Percentiles rank a stretch among this genome's conserved stretches.
These are phyloP conservation scores for Timandra comae DNA, from an alignment of 2,888 invertebrate species.

Conservation along the genomic window DNA sequence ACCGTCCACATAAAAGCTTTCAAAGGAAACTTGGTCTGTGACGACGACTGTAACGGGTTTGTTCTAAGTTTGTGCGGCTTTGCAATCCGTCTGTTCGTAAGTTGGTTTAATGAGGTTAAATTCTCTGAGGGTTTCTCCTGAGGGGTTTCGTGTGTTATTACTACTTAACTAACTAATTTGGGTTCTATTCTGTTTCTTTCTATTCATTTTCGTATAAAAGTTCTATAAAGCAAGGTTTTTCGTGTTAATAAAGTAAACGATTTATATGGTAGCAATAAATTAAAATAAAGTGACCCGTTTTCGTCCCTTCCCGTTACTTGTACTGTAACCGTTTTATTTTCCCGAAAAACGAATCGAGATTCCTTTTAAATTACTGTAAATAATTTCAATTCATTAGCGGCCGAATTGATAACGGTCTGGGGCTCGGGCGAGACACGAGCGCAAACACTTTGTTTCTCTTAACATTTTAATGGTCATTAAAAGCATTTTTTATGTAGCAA, in stretches of 20 bases:
- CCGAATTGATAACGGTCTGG: constrained; percentile 10
- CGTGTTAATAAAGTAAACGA: no score
- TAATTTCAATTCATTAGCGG: constrained; percentile 13
- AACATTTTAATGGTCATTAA: constrained; percentile 22
- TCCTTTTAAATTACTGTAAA: background rate
- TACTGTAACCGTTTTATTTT: constrained; percentile 3
- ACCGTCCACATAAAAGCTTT: background rate
- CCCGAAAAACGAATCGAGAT: constrained; percentile 5
- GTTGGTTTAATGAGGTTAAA: constrained; percentile 18
- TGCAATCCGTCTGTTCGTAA: constrained; percentile 10
- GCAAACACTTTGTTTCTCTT: constrained; percentile 8
- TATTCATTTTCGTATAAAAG: no score
- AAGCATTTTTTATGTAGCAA: constrained; percentile 19
- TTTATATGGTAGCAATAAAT: no score
- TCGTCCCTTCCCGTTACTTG: background rate
- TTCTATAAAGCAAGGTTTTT: no score
- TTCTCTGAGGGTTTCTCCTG: constrained; percentile 1
- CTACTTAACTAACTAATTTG: background rate
- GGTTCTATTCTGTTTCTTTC: no score
- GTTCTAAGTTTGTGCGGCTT: constrained; percentile 21
- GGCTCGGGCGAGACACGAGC: constrained; percentile 5
- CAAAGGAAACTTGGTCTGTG: constrained; percentile 7
- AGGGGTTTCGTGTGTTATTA: background rate
- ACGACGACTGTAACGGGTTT: background rate
- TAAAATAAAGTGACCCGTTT: background rate